These are phyloP conservation scores for Etheostoma perlongum DNA, from an alignment of 2,797 vertebrate species.

Conservation along the genomic window DNA sequence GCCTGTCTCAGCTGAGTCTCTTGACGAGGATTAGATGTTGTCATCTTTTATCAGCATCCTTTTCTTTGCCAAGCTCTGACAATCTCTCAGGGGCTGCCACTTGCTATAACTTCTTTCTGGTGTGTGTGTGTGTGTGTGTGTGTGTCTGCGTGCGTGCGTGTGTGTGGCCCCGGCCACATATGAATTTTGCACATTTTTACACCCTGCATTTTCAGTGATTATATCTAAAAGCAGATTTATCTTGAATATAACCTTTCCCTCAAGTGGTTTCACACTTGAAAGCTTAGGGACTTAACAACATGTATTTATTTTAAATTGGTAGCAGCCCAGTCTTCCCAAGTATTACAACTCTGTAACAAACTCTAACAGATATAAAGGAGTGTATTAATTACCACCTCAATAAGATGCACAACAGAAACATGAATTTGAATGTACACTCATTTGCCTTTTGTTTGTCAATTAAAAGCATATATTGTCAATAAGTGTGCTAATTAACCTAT, in stretches of 20 bases:
- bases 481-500: constrained; percentile 8
- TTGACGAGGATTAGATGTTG: constrained; percentile 68
- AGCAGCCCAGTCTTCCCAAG: neutral
- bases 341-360: constrained; percentile 13
- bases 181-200: constrained; percentile 38
- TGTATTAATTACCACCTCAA: constrained; percentile 24
- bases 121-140: constrained; percentile 15
- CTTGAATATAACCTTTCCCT: constrained; percentile 42
- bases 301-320: constrained; percentile 32
- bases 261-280: constrained; percentile 39
- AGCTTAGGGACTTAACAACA: constrained; percentile 14
- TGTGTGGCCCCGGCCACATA: constrained; percentile 11
- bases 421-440: constrained; percentile 19
- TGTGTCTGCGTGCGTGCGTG: constrained; percentile 20
- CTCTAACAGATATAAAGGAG: constrained; percentile 15
- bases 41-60: constrained; percentile 73
- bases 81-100: constrained; percentile 69
- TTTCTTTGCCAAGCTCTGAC: constrained; percentile 64
- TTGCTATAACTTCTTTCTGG: constrained; percentile 49
- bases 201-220: constrained; percentile 34
- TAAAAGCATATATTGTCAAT: constrained; percentile 1
- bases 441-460: constrained; percentile 22
- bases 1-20: constrained; percentile 61
- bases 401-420: constrained; percentile 8
- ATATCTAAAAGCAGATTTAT: constrained; percentile 41